Base-by-base conservation (phyloP, 2,113 vertebrate species). In the Eupsittula cactorum region DNA sequence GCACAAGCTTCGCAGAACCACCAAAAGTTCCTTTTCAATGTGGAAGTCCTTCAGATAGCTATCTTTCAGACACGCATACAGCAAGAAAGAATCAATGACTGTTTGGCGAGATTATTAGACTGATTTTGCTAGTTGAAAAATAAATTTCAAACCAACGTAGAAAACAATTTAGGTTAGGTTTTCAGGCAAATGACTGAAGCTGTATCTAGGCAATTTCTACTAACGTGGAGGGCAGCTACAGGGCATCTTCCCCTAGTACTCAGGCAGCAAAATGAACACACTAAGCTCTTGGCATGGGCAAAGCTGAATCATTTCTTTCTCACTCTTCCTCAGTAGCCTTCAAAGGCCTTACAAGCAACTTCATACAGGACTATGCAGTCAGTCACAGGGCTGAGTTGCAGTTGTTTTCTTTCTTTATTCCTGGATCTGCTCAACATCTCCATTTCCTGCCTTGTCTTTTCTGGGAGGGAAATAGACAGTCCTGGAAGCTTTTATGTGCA, bases 81-180 rank as follows among this genome's bases (percentile, higher is more conserved):
- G 77, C 35, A 75, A 82, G 70, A 75, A 96, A 90, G 83, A 92
- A 81, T 74, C 76, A 94, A 93, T 69, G 37, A 57, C 42, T 93
- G 20, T 75, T 91, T 84, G 57, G 35, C 76, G 29, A 92, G 62
- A 93, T 94, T 80, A 94, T 92, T 76, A 78, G 3, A 42, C 24
- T 44, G 67, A 86, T 90, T 92, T 93, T 82, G 5, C 63, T 35
- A 79, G 71, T 76, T 79, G 80, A 93, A 95, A 95, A 92, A 91
- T 5, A 90, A 75, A 60, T 73, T 88, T 87, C 69, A 84, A 83
- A 93, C 39, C 68, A 80, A 82, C 10, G 5, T 24, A 90, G 82
- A 92, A 90, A 96, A 92, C 57, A 81, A 82, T 90, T 86, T 67
- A 92, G 27, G 41, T 86, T 62, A 94, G 16, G 27, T 82, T 94